Percentiles rank a stretch among this genome's conserved stretches.
These are phyloP conservation scores for Chamaetylas fuelleborni DNA, from an alignment of 2,113 vertebrate genomes.

Conservation along the genomic window DNA sequence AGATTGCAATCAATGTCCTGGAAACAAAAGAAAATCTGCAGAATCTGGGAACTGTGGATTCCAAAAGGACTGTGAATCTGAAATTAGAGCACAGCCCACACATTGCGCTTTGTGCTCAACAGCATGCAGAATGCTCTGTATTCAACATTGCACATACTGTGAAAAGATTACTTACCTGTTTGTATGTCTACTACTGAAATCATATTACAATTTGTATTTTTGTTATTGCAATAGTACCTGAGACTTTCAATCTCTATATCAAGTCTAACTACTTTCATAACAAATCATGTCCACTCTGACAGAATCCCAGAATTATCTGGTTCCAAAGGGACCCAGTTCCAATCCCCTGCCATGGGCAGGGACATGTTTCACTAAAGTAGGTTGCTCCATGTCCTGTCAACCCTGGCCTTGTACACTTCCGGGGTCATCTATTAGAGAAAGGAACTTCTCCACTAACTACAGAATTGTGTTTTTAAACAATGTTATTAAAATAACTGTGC, in stretches of 20 bases:
- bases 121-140: neutral
- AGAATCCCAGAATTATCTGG: neutral
- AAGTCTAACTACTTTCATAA: neutral
- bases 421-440: neutral
- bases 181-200: neutral
- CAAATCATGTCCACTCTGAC: neutral
- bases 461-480: neutral
- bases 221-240: neutral
- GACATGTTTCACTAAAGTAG: neutral
- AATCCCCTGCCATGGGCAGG: neutral
- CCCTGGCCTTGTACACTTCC: neutral
- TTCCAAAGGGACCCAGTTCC: neutral
- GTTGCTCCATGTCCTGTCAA: neutral
- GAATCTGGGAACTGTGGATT: neutral
- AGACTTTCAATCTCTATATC: neutral
- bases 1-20: neutral
- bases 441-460: neutral
- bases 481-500: neutral
- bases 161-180: neutral
- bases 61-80: accelerated
- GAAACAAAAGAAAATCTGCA: neutral
- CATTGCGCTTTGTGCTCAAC: neutral
- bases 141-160: neutral
- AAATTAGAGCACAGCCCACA: neutral
- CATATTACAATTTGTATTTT: neutral